Percentiles rank a stretch among this genome's conserved stretches.
Evolutionary conservation across 2,113 vertebrate genomes (phyloP).

Genomic region (Vulpes lagopus): DNA sequence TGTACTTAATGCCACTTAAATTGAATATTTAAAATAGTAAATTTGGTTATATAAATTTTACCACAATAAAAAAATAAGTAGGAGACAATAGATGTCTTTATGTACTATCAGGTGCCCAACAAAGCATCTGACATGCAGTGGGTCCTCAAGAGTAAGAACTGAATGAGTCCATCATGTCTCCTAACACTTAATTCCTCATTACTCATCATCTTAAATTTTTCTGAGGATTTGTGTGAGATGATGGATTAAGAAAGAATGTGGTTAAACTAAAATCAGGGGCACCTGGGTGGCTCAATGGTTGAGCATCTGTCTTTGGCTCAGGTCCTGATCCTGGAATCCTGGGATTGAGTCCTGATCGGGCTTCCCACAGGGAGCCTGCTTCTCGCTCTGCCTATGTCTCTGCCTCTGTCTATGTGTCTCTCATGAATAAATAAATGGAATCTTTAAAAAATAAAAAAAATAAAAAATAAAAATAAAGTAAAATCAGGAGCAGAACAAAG

Average conservation of each 20-base stretch:
- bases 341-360: too few relatives aligned
- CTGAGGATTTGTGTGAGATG: background rate
- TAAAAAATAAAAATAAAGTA: background rate
- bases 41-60: background rate
- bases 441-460: too few relatives aligned
- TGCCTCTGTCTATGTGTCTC: too few relatives aligned
- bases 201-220: background rate
- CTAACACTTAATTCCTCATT: background rate
- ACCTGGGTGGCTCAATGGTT: background rate
- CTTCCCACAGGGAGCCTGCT: too few relatives aligned
- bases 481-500: conserved; percentile 1
- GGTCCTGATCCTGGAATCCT: too few relatives aligned
- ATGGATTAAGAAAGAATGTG: background rate
- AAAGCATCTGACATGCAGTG: background rate
- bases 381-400: too few relatives aligned
- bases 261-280: background rate
- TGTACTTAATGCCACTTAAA: background rate
- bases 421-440: too few relatives aligned
- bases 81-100: background rate
- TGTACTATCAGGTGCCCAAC: background rate
- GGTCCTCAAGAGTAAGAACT: background rate
- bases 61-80: background rate
- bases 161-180: background rate
- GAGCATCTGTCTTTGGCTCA: too few relatives aligned
- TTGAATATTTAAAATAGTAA: conserved; percentile 7